Conservation (phyloP, 2,797 vertebrate genomes). For the Anguilla obscura region DNA sequence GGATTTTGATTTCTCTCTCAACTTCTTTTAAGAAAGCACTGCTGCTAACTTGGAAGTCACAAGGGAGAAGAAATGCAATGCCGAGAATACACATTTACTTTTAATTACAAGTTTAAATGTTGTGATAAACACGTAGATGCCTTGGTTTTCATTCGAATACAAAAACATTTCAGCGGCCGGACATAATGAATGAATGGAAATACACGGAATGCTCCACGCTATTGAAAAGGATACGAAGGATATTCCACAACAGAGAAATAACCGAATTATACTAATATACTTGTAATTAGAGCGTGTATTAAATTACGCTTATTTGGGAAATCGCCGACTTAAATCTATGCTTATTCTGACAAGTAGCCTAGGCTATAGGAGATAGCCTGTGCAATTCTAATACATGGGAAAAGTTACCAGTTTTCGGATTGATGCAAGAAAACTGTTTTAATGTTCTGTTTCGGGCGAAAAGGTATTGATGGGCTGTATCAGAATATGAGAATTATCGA, state of each 20-base stretch:
- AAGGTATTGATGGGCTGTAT: constrained; percentile 6
- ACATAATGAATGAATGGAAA: background rate
- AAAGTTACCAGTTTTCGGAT: constrained; percentile 26
- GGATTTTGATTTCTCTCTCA: background rate
- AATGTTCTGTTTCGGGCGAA: constrained; percentile 5
- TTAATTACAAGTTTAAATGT: background rate
- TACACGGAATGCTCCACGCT: background rate
- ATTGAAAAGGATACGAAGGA: constrained; percentile 11
- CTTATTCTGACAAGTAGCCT: background rate
- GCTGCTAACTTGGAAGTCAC: background rate
- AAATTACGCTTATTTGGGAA: background rate
- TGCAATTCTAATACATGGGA: background rate
- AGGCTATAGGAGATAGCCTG: background rate
- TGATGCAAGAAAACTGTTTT: background rate
- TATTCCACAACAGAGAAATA: background rate
- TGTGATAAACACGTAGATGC: background rate
- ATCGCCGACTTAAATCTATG: background rate
- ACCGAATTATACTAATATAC: background rate
- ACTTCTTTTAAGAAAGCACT: constrained; percentile 24
- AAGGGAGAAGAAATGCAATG: constrained; percentile 1
- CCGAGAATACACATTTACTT: background rate
- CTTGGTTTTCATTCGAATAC: background rate
- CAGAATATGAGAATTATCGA: no score
- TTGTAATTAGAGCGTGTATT: background rate
- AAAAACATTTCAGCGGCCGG: background rate